Percentiles rank a stretch among this genome's conserved stretches.
Conservation (phyloP, 23 tunicate genomes). For the Ascidia mentula region DNA sequence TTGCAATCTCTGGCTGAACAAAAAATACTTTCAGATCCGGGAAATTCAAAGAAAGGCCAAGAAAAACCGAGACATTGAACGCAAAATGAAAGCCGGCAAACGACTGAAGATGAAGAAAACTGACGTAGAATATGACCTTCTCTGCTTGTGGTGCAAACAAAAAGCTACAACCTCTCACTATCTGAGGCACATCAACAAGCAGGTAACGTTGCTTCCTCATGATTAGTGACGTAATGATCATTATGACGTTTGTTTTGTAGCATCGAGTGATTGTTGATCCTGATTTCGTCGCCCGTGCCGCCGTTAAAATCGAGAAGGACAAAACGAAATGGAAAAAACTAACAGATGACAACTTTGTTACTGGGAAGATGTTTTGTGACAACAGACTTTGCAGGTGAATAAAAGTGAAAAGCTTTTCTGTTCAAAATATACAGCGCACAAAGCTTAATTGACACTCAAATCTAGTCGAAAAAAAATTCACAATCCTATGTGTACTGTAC, state of each 20-base stretch:
- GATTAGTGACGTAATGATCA: neutral
- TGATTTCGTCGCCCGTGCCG: neutral
- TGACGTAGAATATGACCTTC: conserved; percentile 3
- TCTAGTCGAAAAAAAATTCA: too few relatives aligned
- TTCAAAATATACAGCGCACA: too few relatives aligned
- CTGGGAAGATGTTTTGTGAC: conserved; percentile 42
- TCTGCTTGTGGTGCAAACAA: conserved; percentile 48
- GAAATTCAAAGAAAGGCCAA: conserved; percentile 27
- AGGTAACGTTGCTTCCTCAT: conserved; percentile 29
- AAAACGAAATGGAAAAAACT: conserved; percentile 5
- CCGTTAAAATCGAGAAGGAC: conserved; percentile 8
- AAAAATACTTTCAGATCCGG: conserved; percentile 33
- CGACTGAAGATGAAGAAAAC: neutral
- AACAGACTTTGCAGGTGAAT: conserved; percentile 30
- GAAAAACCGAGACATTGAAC: conserved; percentile 23
- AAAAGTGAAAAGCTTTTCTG: too few relatives aligned
- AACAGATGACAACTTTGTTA: conserved; percentile 32
- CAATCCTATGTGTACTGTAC: too few relatives aligned
- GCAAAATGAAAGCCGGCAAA: neutral
- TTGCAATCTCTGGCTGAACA: too few relatives aligned
- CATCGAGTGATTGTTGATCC: conserved; percentile 50
- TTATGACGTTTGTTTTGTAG: neutral
- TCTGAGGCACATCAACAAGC: conserved; percentile 47
- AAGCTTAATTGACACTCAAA: too few relatives aligned
- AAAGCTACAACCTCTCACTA: conserved; percentile 39